Base-by-base conservation (phyloP, 1,140 invertebrate species). In the Saxidomus purpurata region DNA sequence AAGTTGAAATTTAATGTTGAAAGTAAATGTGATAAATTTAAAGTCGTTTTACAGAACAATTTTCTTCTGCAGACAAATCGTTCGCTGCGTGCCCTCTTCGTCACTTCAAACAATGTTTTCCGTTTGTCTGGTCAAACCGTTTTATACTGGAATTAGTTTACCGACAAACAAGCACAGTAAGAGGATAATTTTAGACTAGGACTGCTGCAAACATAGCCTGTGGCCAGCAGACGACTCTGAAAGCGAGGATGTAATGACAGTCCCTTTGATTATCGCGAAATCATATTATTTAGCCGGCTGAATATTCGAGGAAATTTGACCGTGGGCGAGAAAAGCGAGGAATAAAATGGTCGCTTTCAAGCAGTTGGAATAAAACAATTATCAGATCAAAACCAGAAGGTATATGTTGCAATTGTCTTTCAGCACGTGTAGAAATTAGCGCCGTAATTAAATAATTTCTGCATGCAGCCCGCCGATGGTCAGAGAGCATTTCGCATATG, bases 91-190 rank as follows among this genome's bases (percentile, higher is more conserved):
- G n/a, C n/a, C n/a, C n/a, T n/a, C n/a, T n/a, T n/a, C n/a, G n/a
- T n/a, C n/a, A n/a, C n/a, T n/a, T n/a, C n/a, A n/a, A 67, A 67
- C 31, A 28, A 67, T 11, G n/a, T 67, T 67, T 67, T 67, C 61
- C 61, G 61, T 47, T 77, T 52, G 40, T 77, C 74, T 77, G 74
- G 74, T 77, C 43, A 52, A 74, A 49, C 43, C 15, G 74, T 77
- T n/a, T 77, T 49, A 49, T 77, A 1, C n/a, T 13, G 43, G 40
- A 77, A 52, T 79, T 79, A 55, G 76, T 79, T 79, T 79, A 79
- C 17, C 17, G 76, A 49, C 76, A 79, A 79, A 79, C 76, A 79
- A 52, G 47, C 25, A 15, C 47, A 13, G 17, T 79, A 19, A 55
- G 43, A 0, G 15, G 47, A 79, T 79, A 79, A 79, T 79, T 79